phyloP scores from a whole-genome alignment of 1,140 invertebrate species.

The Dendrolimus kikuchii region DNA sequence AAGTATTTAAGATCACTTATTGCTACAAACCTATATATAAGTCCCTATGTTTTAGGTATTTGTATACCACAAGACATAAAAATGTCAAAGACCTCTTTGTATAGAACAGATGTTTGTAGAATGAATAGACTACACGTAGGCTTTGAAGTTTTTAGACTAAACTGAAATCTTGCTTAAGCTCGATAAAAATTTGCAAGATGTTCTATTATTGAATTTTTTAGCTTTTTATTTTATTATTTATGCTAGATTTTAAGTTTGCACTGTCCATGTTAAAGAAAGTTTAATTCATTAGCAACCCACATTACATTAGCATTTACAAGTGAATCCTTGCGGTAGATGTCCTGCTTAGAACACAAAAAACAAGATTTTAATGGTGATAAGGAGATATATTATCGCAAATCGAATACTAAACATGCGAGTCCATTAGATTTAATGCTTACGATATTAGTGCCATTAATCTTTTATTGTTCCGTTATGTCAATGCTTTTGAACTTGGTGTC shows the following conservation, averaged over 20 bases:
- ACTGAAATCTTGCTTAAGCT: too few species aligned
- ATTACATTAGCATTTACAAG: background rate
- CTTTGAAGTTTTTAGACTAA: too few species aligned
- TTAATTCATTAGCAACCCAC: background rate
- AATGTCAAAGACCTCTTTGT: too few species aligned
- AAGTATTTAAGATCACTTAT: too few species aligned
- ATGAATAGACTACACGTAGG: too few species aligned
- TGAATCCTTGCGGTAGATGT: background rate
- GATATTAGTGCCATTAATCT: conserved; percentile 32
- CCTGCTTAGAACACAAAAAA: conserved; percentile 12
- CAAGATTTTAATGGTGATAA: conserved; percentile 19
- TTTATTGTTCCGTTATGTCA: conserved; percentile 28
- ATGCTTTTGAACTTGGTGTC: conserved; percentile 16
- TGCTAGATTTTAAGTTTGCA: background rate
- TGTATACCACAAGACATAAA: too few species aligned
- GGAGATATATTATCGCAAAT: conserved; percentile 8
- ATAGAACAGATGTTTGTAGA: too few species aligned
- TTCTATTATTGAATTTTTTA: too few species aligned
- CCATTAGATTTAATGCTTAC: conserved; percentile 24
- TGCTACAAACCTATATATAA: too few species aligned
- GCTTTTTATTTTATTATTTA: too few species aligned
- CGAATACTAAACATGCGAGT: conserved; percentile 9
- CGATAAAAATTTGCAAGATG: too few species aligned
- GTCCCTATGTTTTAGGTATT: too few species aligned
- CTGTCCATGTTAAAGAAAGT: background rate